Percentiles rank a stretch among this genome's conserved stretches.
Evolutionary conservation across 1,140 invertebrate genomes (phyloP).

Genomic region (Potamilus streckersoni): DNA sequence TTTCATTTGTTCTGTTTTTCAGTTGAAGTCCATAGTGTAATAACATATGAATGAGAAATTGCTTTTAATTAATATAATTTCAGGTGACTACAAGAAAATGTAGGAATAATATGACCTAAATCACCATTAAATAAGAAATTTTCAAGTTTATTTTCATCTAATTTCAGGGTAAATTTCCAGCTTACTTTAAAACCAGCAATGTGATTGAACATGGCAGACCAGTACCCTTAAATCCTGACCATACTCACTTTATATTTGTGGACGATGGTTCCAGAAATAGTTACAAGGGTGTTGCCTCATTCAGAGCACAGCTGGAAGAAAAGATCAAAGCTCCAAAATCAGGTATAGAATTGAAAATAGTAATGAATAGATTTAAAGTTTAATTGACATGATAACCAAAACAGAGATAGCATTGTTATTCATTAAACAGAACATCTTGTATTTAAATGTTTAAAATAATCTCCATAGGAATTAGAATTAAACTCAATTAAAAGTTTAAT

Average conservation of each 20-base stretch:
- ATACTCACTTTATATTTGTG: slow-evolving; percentile 96
- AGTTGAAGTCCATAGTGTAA: no score
- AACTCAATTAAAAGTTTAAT: no score
- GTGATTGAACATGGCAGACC: slow-evolving; percentile 57
- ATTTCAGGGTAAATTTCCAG: slow-evolving; percentile 53
- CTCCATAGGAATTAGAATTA: no score
- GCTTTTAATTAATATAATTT: background rate
- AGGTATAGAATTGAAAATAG: background rate
- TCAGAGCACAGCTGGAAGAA: slow-evolving; percentile 59
- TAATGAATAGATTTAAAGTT: no score
- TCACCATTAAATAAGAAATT: background rate
- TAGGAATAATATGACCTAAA: background rate
- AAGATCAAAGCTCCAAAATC: slow-evolving; percentile 42
- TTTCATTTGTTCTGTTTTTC: no score
- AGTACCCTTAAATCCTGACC: slow-evolving; percentile 84
- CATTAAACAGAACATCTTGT: no score
- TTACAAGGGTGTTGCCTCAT: slow-evolving; percentile 55
- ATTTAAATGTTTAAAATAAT: no score
- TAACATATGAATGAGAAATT: no score
- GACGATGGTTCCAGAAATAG: slow-evolving; percentile 95
- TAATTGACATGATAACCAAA: no score
- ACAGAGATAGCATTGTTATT: no score
- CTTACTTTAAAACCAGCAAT: slow-evolving; percentile 55
- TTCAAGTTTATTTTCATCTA: background rate
- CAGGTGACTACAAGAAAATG: background rate